Base-by-base conservation (phyloP, 2,113 vertebrate species). In the Sander lucioperca region DNA sequence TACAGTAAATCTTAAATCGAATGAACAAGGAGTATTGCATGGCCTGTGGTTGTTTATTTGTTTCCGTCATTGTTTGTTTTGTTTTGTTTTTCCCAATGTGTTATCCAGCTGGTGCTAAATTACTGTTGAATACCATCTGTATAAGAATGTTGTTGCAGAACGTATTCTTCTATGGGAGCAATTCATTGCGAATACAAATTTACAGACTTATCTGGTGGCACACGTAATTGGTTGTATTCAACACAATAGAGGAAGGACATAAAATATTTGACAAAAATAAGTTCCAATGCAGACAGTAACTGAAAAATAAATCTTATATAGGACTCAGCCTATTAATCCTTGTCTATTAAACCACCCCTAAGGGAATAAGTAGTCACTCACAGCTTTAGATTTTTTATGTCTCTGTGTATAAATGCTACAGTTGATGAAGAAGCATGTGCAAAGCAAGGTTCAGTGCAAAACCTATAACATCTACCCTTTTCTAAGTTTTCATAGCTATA, bases 391-490 rank as follows among this genome's bases (percentile, higher is more conserved):
- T 61, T 86, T 74, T 73, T 64, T 57, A 59, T 79, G 67, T 87
- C 56, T 86, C 64, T 89, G 89, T 91, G 87, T 85, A 87, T 86
- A 81, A 90, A 91, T 90, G 88, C 89, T 89, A 91, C 86, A 86
- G 64, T 85, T 74, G 77, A 91, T 85, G 81, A 86, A 70, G 86
- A 92, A 90, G 85, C 86, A 72, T 89, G 88, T 89, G 91, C 89
- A 92, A 93, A 93, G 84, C 83, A 33, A 78, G 76, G 69, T 86
- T 84, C 75, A 88, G 83, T 85, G 91, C 82, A 79, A 77, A 82
- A 86, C 79, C 85, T 56, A 68, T 45, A 83, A 77, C 66, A 83
- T 85, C 80, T 86, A 88, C 77, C 43, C 61, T 53, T 83, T 74
- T 73, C 80, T 68, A 61, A 1, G 0, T 65, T 79, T 43, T 74